Evolutionary conservation across 2,888 invertebrate genomes (phyloP).

Genomic region (Malthinus flaveolus): DNA sequence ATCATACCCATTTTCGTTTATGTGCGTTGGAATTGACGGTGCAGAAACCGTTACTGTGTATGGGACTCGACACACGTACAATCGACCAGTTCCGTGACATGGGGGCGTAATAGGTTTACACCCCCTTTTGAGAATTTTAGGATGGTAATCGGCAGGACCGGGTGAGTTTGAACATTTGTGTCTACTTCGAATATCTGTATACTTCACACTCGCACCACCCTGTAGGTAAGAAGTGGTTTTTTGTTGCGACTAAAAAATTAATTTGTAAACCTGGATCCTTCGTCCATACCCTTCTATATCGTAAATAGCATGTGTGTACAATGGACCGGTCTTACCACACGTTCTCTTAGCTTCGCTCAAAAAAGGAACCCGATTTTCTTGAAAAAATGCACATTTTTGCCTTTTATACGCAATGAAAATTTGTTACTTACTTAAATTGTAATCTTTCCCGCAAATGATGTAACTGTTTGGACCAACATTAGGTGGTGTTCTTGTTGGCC

Average conservation of each 20-base stretch:
- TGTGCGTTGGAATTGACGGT: constrained; percentile 46
- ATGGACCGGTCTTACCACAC: constrained; percentile 1
- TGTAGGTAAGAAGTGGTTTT: constrained; percentile 7
- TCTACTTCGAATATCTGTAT: constrained; percentile 34
- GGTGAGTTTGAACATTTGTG: constrained; percentile 34
- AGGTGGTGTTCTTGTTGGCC: not conserved
- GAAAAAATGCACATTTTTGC: constrained; percentile 5
- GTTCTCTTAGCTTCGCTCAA: constrained; percentile 26
- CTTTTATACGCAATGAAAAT: not conserved
- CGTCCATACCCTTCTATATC: not conserved
- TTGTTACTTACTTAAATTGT: not conserved
- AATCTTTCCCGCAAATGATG: not conserved
- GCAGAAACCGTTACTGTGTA: constrained; percentile 34
- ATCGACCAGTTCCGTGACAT: constrained; percentile 38
- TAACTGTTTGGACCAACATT: constrained; percentile 1
- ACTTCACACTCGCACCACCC: constrained; percentile 39
- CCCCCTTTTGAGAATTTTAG: constrained; percentile 24
- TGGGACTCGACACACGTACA: constrained; percentile 44
- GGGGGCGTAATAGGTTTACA: constrained; percentile 19
- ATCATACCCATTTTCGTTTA: constrained; percentile 48
- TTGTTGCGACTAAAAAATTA: no score
- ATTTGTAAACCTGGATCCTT: no score
- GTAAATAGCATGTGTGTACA: constrained; percentile 24
- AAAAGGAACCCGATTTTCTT: constrained; percentile 36
- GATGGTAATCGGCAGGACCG: constrained; percentile 39